Evolutionary conservation across 2,888 invertebrate genomes (phyloP).

Genomic region (Lycophotia porphyrea): DNA sequence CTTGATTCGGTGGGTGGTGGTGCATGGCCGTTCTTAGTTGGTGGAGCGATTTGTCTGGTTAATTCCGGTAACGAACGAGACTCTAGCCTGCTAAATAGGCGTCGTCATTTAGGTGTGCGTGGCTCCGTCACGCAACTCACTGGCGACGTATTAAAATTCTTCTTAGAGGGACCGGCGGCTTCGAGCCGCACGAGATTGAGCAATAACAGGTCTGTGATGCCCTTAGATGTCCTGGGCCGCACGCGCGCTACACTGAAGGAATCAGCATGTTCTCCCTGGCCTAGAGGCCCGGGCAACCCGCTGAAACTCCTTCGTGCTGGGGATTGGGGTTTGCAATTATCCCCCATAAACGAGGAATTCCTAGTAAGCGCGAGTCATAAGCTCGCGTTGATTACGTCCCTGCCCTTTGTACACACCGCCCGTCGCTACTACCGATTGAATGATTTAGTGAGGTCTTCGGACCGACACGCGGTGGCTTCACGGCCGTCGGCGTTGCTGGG

Average conservation of each 20-base stretch:
- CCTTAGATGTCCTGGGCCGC: slow-evolving; percentile 79
- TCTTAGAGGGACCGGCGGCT: slow-evolving; percentile 91
- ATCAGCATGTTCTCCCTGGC: slow-evolving; percentile 90
- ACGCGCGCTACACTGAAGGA: slow-evolving; percentile 92
- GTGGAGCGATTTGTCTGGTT: slow-evolving; percentile 91
- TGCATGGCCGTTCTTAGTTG: slow-evolving; percentile 91
- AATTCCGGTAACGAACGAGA: slow-evolving; percentile 91
- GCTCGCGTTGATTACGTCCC: slow-evolving; percentile 92
- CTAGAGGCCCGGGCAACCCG: slow-evolving; percentile 91
- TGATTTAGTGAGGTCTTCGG: slow-evolving; percentile 91
- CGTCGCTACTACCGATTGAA: slow-evolving; percentile 93
- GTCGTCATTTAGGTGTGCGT: slow-evolving; percentile 68
- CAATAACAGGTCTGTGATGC: slow-evolving; percentile 69
- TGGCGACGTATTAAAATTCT: slow-evolving; percentile 78
- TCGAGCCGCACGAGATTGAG: slow-evolving; percentile 90
- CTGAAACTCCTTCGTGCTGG: slow-evolving; percentile 91
- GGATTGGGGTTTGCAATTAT: slow-evolving; percentile 88
- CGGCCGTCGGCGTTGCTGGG: slow-evolving; percentile 86
- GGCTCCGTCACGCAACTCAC: slow-evolving; percentile 69
- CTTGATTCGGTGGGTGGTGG: slow-evolving; percentile 90
- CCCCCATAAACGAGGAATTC: slow-evolving; percentile 79
- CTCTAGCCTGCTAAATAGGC: slow-evolving; percentile 88
- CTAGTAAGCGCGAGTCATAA: slow-evolving; percentile 88
- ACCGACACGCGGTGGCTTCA: slow-evolving; percentile 83
- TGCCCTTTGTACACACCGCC: slow-evolving; percentile 92